A percentile compares a stretch with the other conserved stretches of the same genome.
Evolutionary conservation across 2,113 vertebrate species (phyloP).

Genomic region (Smithornis capensis): DNA sequence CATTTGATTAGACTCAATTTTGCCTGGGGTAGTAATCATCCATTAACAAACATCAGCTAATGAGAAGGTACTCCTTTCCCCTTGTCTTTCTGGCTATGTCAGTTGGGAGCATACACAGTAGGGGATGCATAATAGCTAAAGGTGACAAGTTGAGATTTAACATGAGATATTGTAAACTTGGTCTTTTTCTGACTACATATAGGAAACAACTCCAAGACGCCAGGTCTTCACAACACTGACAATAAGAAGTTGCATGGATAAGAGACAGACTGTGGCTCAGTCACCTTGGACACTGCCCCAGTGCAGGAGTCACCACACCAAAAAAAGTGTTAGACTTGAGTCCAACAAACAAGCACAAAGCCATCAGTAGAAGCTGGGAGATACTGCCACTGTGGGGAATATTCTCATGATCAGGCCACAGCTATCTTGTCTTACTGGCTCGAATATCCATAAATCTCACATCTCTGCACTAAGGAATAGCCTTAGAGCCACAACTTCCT

Average conservation of each 20-base stretch:
- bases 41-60: neutral
- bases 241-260: neutral
- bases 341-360: neutral
- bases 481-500: neutral
- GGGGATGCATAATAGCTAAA: neutral
- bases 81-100: neutral
- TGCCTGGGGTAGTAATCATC: neutral
- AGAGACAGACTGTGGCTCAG: neutral
- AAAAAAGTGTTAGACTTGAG: neutral
- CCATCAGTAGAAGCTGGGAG: neutral
- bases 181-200: neutral
- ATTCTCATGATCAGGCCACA: neutral
- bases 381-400: neutral
- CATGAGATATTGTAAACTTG: neutral
- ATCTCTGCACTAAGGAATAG: neutral
- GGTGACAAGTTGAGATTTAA: neutral
- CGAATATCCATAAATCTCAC: neutral
- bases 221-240: neutral
- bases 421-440: neutral
- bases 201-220: neutral
- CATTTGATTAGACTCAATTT: conserved; percentile 16
- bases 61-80: neutral
- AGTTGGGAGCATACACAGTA: neutral
- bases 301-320: neutral
- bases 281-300: neutral